These are phyloP conservation scores for Zosterops pallidus DNA, from an alignment of 2,113 vertebrate species.

Conservation along the genomic window DNA sequence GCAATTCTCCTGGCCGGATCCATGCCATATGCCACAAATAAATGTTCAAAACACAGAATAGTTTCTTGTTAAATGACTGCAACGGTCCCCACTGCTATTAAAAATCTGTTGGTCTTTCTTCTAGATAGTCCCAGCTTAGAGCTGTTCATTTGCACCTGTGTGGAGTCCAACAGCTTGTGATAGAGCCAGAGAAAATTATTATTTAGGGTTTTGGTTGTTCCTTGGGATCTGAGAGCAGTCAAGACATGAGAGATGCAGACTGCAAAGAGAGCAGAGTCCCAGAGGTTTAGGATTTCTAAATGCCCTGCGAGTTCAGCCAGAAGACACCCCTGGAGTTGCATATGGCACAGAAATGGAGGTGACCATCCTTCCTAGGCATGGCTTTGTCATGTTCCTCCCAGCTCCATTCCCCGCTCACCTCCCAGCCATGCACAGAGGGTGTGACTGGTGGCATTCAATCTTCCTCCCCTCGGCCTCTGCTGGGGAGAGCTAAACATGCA, in stretches of 20 bases:
- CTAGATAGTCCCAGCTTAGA: neutral
- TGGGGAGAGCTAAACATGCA: neutral
- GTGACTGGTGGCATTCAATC: neutral
- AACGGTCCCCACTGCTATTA: neutral
- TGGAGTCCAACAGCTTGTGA: neutral
- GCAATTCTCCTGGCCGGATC: neutral
- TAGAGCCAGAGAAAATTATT: neutral
- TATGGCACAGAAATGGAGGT: neutral
- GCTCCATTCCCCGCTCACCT: neutral
- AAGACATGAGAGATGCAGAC: neutral
- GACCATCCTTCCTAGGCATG: neutral
- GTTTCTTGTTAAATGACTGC: neutral
- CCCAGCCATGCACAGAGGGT: neutral
- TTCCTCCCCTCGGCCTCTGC: neutral
- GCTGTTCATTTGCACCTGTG: neutral
- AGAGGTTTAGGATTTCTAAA: neutral
- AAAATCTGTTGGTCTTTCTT: neutral
- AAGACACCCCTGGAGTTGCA: neutral
- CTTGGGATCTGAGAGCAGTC: neutral
- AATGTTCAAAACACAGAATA: neutral
- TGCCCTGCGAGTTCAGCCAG: neutral
- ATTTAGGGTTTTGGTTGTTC: neutral
- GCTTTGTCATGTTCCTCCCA: neutral
- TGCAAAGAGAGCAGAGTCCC: neutral
- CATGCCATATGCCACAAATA: neutral